phyloP scores from a whole-genome alignment of 2,888 invertebrate genomes.

The Autographa pulchrina region DNA sequence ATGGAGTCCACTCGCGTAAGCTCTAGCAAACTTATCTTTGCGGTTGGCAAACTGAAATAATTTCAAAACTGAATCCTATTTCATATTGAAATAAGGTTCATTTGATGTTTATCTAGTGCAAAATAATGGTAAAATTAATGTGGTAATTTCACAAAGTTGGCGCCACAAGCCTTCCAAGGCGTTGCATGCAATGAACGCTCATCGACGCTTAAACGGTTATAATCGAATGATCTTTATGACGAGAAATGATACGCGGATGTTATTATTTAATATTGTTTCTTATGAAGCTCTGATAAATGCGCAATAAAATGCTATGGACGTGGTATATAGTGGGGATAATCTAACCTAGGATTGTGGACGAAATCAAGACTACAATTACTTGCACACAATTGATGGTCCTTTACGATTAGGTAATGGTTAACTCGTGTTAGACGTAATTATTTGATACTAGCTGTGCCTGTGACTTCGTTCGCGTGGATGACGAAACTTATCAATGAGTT shows the following conservation, averaged over 20 bases:
- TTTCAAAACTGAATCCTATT: conserved; percentile 41
- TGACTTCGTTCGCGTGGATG: too few relatives aligned
- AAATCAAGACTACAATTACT: conserved; percentile 18
- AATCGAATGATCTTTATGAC: conserved; percentile 69
- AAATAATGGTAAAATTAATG: conserved; percentile 48
- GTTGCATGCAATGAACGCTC: conserved; percentile 70
- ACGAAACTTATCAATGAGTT: too few relatives aligned
- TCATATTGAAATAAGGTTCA: conserved; percentile 29
- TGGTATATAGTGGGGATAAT: conserved; percentile 14
- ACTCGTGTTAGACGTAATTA: conserved; percentile 14
- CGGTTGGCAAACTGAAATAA: conserved; percentile 18
- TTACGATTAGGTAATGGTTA: neutral
- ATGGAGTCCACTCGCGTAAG: conserved; percentile 78
- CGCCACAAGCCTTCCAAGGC: conserved; percentile 75
- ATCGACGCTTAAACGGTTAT: conserved; percentile 67
- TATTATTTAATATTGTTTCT: conserved; percentile 45
- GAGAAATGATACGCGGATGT: conserved; percentile 57
- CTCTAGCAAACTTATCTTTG: conserved; percentile 56
- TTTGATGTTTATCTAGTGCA: conserved; percentile 14
- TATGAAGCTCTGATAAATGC: conserved; percentile 49
- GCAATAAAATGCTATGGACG: conserved; percentile 41
- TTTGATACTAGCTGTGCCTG: too few relatives aligned
- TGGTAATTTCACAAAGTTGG: conserved; percentile 72
- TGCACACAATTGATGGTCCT: neutral
- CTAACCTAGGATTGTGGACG: conserved; percentile 14